Base-by-base conservation (phyloP, 2,888 invertebrate species). In the Hypselothyrea guttata region DNA sequence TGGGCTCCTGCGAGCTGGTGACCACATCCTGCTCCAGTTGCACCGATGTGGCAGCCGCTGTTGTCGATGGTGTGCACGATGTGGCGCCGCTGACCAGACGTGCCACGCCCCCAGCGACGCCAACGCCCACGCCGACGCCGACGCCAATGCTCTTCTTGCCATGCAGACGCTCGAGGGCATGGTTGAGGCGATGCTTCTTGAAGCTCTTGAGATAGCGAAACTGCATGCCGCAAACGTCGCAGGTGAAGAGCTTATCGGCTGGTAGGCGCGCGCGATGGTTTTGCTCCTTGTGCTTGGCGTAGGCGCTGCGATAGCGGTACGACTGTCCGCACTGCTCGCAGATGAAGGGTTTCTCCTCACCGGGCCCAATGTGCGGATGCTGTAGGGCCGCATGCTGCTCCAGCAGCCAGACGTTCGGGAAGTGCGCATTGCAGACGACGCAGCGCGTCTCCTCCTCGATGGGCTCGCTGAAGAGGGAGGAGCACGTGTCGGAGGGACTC, bases 311-410 rank as follows among this genome's bases (percentile, higher is more conserved):
- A 89, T 96, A 97, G 73, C 95, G 93, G 91, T 97, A 97, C 85
- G 96, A 95, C 87, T 97, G 96, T 4, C 96, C 96, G 89, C 96
- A 97, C 88, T 96, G 96, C 86, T 96, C 96, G 90, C 96, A 97
- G 35, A 96, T 95, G 90, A 96, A 96, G 9, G 96, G 96, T 86
- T 96, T 97, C 89, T 96, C 96, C 86, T 96, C 94, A 86, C 92
- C 92, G 22, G 92, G 90, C 84, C 92, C 90, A 89, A 88, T 86
- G 86, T 92, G 77, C 56, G 96, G 94, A 89, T 96, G 96, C 87
- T 96, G 96, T 13, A 97, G 90, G 0, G 95, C 94, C 0, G 95
- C 95, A 89, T 96, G 96, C 73, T 96, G 95, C 88, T 96, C 96
- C 47, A 96, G 91, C 30, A 96, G 92, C 95, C 96, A 96, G n/a